phyloP scores from a whole-genome alignment of 2,113 vertebrate species.

The Pitta sordida region DNA sequence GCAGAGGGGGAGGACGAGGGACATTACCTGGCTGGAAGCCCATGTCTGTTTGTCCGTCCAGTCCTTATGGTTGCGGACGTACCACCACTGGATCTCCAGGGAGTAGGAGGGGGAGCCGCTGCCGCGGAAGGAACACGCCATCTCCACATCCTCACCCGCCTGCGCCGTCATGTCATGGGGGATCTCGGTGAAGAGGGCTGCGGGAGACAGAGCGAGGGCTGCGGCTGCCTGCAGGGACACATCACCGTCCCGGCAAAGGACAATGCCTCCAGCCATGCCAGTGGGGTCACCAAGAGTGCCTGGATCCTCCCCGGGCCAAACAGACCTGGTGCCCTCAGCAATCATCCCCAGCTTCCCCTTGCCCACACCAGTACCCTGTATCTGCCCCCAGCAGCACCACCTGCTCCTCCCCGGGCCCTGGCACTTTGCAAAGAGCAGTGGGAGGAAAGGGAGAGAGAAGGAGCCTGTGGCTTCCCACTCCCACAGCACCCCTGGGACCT shows the following conservation, averaged over 20 bases:
- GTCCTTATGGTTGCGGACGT: constrained; percentile 81
- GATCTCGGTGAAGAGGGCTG: constrained; percentile 93
- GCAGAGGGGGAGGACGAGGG: neutral
- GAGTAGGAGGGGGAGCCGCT: constrained; percentile 88
- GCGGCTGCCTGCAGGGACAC: neutral
- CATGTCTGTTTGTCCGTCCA: constrained; percentile 81
- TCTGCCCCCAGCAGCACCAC: neutral
- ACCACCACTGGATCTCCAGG: constrained; percentile 99
- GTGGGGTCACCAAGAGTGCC: neutral
- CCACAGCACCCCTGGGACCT: accelerated
- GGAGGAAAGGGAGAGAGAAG: neutral
- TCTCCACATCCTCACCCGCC: constrained; percentile 90
- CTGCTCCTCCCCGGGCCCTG: accelerated
- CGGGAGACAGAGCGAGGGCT: neutral
- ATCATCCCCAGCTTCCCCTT: neutral
- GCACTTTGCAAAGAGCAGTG: neutral
- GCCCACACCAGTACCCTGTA: neutral
- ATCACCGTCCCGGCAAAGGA: accelerated
- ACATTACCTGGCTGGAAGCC: constrained; percentile 81
- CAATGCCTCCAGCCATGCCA: accelerated
- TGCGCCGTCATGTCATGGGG: constrained; percentile 87
- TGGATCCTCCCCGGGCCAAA: neutral
- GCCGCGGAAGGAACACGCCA: constrained; percentile 96
- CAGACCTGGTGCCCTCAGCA: accelerated
- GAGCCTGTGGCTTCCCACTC: accelerated